Evolutionary conservation across 2,888 invertebrate genomes (phyloP).

Genomic region (Xestia xanthographa): DNA sequence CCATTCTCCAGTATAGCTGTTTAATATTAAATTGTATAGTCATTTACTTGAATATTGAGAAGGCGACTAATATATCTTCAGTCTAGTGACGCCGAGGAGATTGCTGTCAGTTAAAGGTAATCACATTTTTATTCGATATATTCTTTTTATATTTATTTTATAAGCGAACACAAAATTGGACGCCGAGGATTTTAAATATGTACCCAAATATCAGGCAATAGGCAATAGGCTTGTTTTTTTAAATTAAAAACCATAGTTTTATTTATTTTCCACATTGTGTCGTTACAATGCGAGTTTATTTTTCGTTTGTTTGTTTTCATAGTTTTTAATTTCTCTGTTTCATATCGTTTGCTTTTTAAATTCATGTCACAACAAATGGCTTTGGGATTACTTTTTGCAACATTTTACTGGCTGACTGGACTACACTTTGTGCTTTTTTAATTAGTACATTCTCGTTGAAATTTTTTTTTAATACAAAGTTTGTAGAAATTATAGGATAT

Average conservation of each 20-base stretch:
- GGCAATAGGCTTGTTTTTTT: slow-evolving; percentile 32
- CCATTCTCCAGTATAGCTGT: background rate
- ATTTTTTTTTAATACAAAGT: background rate
- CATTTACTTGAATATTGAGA: slow-evolving; percentile 34
- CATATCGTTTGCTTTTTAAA: slow-evolving; percentile 21
- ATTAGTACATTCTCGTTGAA: background rate
- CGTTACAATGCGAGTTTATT: slow-evolving; percentile 23
- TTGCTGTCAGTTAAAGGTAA: slow-evolving; percentile 20
- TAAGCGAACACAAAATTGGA: slow-evolving; percentile 1
- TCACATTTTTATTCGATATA: slow-evolving; percentile 29
- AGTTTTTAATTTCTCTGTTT: slow-evolving; percentile 31
- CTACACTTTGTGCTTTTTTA: background rate
- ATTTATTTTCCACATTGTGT: slow-evolving; percentile 22
- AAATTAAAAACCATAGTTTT: slow-evolving; percentile 29
- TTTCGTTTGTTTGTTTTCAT: slow-evolving; percentile 27
- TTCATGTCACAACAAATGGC: slow-evolving; percentile 9
- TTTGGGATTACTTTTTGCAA: background rate
- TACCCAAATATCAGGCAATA: slow-evolving; percentile 20
- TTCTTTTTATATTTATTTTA: background rate
- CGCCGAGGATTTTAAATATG: slow-evolving; percentile 17
- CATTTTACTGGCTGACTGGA: background rate
- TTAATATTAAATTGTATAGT: slow-evolving; percentile 8
- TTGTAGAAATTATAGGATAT: background rate
- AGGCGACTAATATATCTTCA: slow-evolving; percentile 27
- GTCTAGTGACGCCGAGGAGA: slow-evolving; percentile 32